These are phyloP conservation scores for Panagrolaimus sp. DNA, from an alignment of 1,140 invertebrate genomes.

Conservation along the genomic window DNA sequence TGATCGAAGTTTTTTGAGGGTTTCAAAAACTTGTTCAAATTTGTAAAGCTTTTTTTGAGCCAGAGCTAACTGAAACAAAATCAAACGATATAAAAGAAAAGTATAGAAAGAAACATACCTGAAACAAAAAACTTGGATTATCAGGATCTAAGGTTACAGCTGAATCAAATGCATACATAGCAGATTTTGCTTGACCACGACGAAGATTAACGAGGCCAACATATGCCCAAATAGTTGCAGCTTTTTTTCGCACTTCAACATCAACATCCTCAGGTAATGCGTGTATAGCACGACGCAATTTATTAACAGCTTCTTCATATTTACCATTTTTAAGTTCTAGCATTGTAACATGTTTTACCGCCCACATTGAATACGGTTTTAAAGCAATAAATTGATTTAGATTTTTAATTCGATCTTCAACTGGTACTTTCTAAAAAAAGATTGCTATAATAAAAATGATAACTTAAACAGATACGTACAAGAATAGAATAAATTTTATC, in stretches of 20 bases:
- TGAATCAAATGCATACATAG: constrained; percentile 1
- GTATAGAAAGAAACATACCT: background rate
- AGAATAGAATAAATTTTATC: background rate
- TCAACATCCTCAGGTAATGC: background rate
- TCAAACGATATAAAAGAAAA: too few species aligned
- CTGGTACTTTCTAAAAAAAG: background rate
- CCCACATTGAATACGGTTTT: constrained; percentile 8
- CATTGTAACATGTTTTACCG: background rate
- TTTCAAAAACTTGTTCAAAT: background rate
- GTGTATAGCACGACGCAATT: background rate
- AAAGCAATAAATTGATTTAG: background rate
- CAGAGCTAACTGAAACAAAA: background rate
- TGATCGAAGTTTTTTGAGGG: background rate
- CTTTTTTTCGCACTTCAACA: background rate
- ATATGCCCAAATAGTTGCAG: background rate
- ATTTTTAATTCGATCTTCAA: background rate
- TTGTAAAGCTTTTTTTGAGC: background rate
- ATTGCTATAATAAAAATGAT: background rate
- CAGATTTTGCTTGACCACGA: background rate
- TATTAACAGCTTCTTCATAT: constrained; percentile 1
- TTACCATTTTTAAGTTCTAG: background rate
- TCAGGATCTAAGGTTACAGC: background rate
- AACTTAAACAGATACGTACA: background rate
- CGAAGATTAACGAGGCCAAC: background rate
- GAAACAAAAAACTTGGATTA: background rate